Base-by-base conservation (phyloP, 2,888 invertebrate genomes). In the Pachliopta kotzebuea region DNA sequence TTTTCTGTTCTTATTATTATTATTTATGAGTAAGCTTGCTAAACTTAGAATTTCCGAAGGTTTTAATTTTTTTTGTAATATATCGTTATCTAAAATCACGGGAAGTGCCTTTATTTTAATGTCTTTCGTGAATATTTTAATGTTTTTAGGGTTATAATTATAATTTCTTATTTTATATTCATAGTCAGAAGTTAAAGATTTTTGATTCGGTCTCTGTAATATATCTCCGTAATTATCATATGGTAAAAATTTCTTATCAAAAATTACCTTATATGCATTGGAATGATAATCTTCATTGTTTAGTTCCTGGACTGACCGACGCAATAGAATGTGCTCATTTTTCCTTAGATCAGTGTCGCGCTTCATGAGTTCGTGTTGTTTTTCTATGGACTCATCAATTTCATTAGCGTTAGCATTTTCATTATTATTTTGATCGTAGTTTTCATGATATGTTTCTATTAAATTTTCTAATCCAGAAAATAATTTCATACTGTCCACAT, bases 381-480 rank as follows among this genome's bases (percentile, higher is more conserved):
- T 62, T 23, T 72, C 68, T 9, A 69, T 59, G 59, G 63, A 69
- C 23, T 66, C 45, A 14, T 71, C 63, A 14, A 57, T 60, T 59
- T 72, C 67, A n/a, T 63, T 56, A 21, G 66, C 66, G 54, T 71
- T 69, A 29, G 62, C 52, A 20, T 65, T 67, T 24, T 72, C 71
- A 56, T 69, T 65, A 24, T 69, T 55, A 56, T 57, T 68, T 58
- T 68, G 70, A 55, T 83, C 82, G 65, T 84, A 80, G 8, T 73
- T 79, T 57, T 84, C 77, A 66, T 86, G 83, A 69, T 86, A 88
- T 2, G 78, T 76, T 63, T 81, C 77, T 26, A 87, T 75, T 26
- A 89, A 71, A 69, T 81, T 80, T 74, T 89, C 85, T 61, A 90
- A 63, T 0, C 86, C 85, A 7, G 81, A 80, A 65, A 89, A 90